phyloP scores from a whole-genome alignment of 2,888 invertebrate genomes.

The Dolichomitus sp. region DNA sequence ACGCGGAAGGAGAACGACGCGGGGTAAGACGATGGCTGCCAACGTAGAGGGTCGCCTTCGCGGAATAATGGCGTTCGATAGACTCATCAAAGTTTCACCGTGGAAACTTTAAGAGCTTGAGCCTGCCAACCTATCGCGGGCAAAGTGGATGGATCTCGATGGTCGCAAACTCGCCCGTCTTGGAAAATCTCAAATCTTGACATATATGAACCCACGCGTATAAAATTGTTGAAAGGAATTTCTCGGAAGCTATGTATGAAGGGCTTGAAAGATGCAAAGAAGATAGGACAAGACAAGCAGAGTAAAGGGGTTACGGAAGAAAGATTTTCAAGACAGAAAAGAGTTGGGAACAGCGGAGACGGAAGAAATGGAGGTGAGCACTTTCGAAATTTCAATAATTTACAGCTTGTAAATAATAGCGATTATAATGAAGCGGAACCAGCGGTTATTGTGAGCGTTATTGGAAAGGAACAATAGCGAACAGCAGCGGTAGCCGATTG shows the following conservation, averaged over 20 bases:
- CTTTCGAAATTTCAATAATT: conserved; percentile 78
- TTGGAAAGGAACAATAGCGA: conserved; percentile 74
- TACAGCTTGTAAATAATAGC: conserved; percentile 80
- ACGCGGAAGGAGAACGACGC: conserved; percentile 75
- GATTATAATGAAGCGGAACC: conserved; percentile 80
- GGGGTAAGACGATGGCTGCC: conserved; percentile 45
- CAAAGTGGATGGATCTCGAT: conserved; percentile 59
- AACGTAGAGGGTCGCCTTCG: conserved; percentile 64
- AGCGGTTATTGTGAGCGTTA: conserved; percentile 75
- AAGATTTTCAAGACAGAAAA: conserved; percentile 39
- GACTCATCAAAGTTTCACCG: conserved; percentile 85
- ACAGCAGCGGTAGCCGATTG: conserved; percentile 72
- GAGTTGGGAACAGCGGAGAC: conserved; percentile 26
- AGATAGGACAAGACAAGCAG: conserved; percentile 14
- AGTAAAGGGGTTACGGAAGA: conserved; percentile 19
- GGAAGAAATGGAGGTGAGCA: conserved; percentile 29
- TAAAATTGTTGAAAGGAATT: conserved; percentile 15
- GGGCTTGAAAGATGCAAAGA: not conserved
- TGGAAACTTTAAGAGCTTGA: conserved; percentile 76
- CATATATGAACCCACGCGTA: conserved; percentile 5
- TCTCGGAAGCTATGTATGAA: conserved; percentile 5
- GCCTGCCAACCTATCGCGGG: conserved; percentile 61
- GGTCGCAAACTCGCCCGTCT: conserved; percentile 20
- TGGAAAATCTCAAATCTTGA: conserved; percentile 30
- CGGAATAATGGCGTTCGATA: conserved; percentile 85